phyloP scores from a whole-genome alignment of 2,113 vertebrate genomes.

The Leptocoma aspasia region DNA sequence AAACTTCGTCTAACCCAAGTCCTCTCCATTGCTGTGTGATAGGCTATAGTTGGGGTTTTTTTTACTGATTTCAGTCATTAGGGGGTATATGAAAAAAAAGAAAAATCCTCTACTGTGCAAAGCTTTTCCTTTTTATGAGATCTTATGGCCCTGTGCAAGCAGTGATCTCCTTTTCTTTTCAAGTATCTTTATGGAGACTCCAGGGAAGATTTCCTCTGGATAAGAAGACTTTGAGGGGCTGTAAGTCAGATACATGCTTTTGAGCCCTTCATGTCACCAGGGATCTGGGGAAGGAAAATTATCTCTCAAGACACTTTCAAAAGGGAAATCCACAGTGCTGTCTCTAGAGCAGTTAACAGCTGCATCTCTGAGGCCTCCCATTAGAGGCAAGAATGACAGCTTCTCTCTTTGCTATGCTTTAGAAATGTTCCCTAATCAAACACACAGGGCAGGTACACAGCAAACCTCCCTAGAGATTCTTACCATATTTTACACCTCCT shows the following conservation, averaged over 20 bases:
- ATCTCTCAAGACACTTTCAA: not conserved
- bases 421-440: not conserved
- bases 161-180: not conserved
- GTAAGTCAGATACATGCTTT: not conserved
- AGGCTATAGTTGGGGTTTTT: not conserved
- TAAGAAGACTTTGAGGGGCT: conserved; percentile 14
- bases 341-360: not conserved
- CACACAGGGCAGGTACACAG: not conserved
- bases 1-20: not conserved
- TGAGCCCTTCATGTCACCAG: conserved; percentile 22
- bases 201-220: conserved; percentile 1
- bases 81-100: not conserved
- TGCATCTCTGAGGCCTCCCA: not conserved
- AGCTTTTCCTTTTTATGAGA: not conserved
- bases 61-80: not conserved
- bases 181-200: conserved; percentile 7
- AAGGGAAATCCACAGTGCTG: conserved; percentile 4
- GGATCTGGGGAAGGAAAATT: not conserved
- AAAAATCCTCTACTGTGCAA: not conserved
- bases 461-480: not conserved
- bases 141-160: not conserved
- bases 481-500: not conserved
- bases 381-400: not conserved
- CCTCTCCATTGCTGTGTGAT: not conserved
- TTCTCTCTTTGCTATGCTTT: not conserved